Evolutionary conservation across 1,140 invertebrate genomes (phyloP).

Genomic region (Drosophila obscura): DNA sequence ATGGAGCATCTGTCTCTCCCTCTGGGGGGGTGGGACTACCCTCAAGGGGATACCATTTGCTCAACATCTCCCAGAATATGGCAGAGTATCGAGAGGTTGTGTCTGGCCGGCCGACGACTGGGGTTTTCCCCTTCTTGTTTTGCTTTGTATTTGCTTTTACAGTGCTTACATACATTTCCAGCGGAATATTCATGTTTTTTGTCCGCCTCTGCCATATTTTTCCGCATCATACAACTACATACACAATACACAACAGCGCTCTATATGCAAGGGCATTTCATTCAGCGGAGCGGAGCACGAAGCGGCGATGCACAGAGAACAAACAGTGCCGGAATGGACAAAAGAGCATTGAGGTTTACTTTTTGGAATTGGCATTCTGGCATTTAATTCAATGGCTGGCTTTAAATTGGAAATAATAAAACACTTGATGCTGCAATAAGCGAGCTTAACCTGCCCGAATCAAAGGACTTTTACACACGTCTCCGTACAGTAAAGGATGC

Average conservation of each 20-base stretch:
- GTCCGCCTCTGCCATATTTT: slow-evolving; percentile 21
- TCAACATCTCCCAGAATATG: not conserved
- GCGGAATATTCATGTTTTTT: slow-evolving; percentile 35
- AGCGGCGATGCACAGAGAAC: slow-evolving; percentile 30
- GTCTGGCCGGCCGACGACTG: slow-evolving; percentile 21
- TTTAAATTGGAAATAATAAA: slow-evolving; percentile 49
- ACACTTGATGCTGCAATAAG: slow-evolving; percentile 40
- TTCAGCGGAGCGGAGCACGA: slow-evolving; percentile 6
- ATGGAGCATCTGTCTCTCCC: not conserved
- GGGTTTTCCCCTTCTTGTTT: slow-evolving; percentile 11
- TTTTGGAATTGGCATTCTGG: slow-evolving; percentile 15
- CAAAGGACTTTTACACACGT: slow-evolving; percentile 20
- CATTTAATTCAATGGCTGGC: slow-evolving; percentile 36
- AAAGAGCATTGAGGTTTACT: slow-evolving; percentile 34
- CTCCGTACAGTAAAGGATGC: not conserved
- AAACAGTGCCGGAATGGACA: slow-evolving; percentile 6
- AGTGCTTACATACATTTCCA: slow-evolving; percentile 59
- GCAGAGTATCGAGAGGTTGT: slow-evolving; percentile 25
- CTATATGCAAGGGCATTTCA: slow-evolving; percentile 15
- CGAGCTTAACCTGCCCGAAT: slow-evolving; percentile 27
- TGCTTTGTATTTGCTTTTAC: slow-evolving; percentile 50
- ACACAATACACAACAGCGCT: not conserved
- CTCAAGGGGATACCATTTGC: too few relatives aligned
- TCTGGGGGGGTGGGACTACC: too few relatives aligned
- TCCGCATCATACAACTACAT: slow-evolving; percentile 15